A percentile compares a stretch with the other conserved stretches of the same genome.
Evolutionary conservation across 64 coral and sea anemone genomes (phyloP).

Genomic region (Trachythela sp.): DNA sequence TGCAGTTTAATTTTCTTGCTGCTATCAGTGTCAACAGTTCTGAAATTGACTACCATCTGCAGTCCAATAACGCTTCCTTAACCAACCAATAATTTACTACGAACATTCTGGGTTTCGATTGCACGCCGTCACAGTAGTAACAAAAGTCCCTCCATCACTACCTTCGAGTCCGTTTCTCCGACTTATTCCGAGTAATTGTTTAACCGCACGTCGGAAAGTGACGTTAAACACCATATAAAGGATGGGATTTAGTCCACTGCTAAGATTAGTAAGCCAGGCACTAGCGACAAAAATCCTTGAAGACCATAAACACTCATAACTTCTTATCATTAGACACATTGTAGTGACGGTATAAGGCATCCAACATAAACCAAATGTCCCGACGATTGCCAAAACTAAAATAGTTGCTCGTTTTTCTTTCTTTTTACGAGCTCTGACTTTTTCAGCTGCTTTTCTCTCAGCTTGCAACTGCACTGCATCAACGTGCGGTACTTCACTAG

Average conservation of each 20-base stretch:
- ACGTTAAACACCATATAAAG: conserved; percentile 72
- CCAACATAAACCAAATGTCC: conserved; percentile 70
- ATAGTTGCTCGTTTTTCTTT: conserved; percentile 70
- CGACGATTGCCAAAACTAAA: conserved; percentile 56
- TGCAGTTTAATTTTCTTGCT: too few relatives aligned
- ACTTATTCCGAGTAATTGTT: conserved; percentile 5
- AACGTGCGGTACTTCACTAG: not conserved
- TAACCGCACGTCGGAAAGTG: conserved; percentile 59
- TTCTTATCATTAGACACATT: conserved; percentile 49
- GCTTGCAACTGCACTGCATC: not conserved
- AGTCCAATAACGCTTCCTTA: too few relatives aligned
- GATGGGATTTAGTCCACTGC: conserved; percentile 60
- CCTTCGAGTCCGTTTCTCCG: not conserved
- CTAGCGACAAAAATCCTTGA: conserved; percentile 55
- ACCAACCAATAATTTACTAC: not conserved
- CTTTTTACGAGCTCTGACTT: not conserved
- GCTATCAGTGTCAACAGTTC: too few relatives aligned
- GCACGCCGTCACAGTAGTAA: too few relatives aligned
- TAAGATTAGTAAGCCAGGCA: conserved; percentile 76
- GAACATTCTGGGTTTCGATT: too few relatives aligned
- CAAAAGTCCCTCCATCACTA: not conserved
- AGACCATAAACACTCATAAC: conserved; percentile 18
- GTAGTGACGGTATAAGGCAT: conserved; percentile 57
- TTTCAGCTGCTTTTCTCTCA: not conserved
- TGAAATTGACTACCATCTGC: too few relatives aligned